Base-by-base conservation (phyloP, 2,888 invertebrate genomes). In the Emmelina monodactyla region DNA sequence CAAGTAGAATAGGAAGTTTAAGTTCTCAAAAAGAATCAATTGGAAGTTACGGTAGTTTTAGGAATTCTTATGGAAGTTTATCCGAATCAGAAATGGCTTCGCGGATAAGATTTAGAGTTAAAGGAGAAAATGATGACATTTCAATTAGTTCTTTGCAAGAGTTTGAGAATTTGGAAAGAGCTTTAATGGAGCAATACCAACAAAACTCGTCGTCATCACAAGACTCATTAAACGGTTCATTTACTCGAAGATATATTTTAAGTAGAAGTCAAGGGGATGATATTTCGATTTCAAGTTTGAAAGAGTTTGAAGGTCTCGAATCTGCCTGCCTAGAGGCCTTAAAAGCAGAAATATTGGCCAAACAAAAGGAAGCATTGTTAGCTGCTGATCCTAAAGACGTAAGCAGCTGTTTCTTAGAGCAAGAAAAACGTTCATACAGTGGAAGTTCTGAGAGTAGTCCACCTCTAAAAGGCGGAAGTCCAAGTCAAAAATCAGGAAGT, bases 71-170 rank as follows among this genome's bases (percentile, higher is more conserved):
- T 41, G 93, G 94, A 5, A 95, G 94, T 52, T 91, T 95, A 1
- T 96, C 96, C 1, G 96, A 96, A 55, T 94, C 91, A 49, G 94
- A 94, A 67, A 88, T 91, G 47, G 68, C 93, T 38, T 88, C 91
- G 34, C 87, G 91, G n/a, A 85, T 90, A 53, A 88, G 90, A 54
- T 91, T 90, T 63, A 89, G 93, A 53, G 86, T 88, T 2, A 87
- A 88, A 47, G 87, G 89, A n/a, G 94, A 96, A 48, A 91, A 92
- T 56, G 96, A 97, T 58, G 94, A 95, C 58, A 84, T 94, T 28
- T 96, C 96, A 0, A 88, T 96, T 65, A 93, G 90, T 44, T 96
- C 96, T 4, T 82, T 97, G 39, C 94, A 94, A 67, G 97, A 97
- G 62, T 97, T 97, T 76, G 97, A 97, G 75, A 89, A 89, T 43